Base-by-base conservation (phyloP, 92 coral and sea anemone species). In the Porites lobata region DNA sequence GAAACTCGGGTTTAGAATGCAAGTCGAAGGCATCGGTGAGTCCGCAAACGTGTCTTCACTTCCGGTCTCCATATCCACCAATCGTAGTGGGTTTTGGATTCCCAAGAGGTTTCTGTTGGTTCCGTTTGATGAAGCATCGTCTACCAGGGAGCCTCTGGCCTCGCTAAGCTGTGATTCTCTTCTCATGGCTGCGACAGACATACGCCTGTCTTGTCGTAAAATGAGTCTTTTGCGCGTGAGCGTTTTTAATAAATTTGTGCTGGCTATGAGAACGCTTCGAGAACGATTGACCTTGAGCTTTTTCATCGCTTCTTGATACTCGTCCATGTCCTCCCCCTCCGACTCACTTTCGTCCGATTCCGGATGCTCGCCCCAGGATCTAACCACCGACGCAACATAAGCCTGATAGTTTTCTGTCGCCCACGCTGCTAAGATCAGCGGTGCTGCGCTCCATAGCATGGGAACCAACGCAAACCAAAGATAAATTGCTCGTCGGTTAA, bases 341-440 rank as follows among this genome's bases (percentile, higher is more conserved):
- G 96, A 90, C 53, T 88, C 95, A 85, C 98, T 93, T 88, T 95
- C 98, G 82, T 95, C 98, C 20, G 96, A 94, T 50, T 93, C 98
- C 3, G 98, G 98, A 67, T 95, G 98, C 92, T 95, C 98, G 65
- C 98, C 99, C 99, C 99, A 96, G 90, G 96, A 95, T 77, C 91
- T 89, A 82, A 96, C 94, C 69, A 96, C 99, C 77, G 98, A 86
- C 9, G 86, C 85, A 26, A 95, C 99, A 77, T 95, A 96, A 58
- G 95, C 94, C 69, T 93, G 98, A 63, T 95, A 93, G 22, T 96
- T 96, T 69, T 96, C 99, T 59, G 99, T 96, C 56, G 98, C 99
- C 99, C 99, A 96, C 88, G 99, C 99, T 83, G 98, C 99, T 47
- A 96, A 57, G 57, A 92, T 91, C 92, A 96, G 95, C 91, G 98